Evolutionary conservation across 2,888 invertebrate genomes (phyloP), one percentile per base, ranked within the genome.

Genomic region (Euplagia quadripunctaria): DNA sequence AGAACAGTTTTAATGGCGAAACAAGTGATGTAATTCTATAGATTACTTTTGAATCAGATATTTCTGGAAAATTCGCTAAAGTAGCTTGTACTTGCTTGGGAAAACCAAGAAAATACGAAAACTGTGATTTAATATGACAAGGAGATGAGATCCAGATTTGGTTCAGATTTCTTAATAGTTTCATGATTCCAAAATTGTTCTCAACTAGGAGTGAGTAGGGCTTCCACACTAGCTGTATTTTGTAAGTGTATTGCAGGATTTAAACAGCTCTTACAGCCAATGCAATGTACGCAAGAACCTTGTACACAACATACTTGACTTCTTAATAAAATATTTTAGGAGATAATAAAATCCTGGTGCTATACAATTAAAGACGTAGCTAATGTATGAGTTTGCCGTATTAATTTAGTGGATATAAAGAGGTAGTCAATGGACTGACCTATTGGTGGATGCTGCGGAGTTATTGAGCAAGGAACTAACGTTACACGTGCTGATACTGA

Each of bases 401-500:
- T 66, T 46, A n/a, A 51, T 41, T 14, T 4, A 68, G 77, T 81
- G 81, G 76, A 46, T 72, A 69, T 69, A 69, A 76, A 83, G 74
- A 86, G 83, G 87, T 82, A 69, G 88, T 86, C 88, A 87, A 86
- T 86, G 88, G 89, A 93, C 94, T 93, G 91, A 95, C 94, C 96
- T 95, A 94, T 96, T 95, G 86, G 93, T 93, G 89, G 94, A 92
- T 87, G 93, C 91, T 86, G 93, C 93, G 88, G 94, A 93, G 94
- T 93, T 94, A 94, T 96, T 96, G 96, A 96, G 96, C 96, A 97
- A 96, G 96, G 96, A 96, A 94, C 92, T 96, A 93, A 94, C 93
- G 91, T 94, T 94, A 90, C 93, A 90, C 87, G 94, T 89, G 90
- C 91, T 91, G 90, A 92, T 93, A 91, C 90, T 90, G 90, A 92